Conservation (phyloP, 2,888 invertebrate species). For the Rhyacophila evoluta region DNA sequence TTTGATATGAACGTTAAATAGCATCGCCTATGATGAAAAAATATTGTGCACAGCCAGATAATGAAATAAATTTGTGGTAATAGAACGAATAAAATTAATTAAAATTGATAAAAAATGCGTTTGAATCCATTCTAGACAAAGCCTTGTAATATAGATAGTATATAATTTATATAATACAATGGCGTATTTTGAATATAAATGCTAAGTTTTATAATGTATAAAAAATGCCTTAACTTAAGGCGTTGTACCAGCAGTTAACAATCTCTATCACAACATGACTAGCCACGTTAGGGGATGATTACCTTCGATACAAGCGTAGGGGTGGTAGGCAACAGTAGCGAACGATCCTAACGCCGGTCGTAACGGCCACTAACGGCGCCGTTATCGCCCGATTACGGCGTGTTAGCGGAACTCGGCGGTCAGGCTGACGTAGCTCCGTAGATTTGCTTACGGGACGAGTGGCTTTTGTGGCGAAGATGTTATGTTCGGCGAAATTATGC, state of each 20-base stretch:
- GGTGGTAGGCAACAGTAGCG: background rate
- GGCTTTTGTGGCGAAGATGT: constrained; percentile 34
- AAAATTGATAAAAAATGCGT: too few species aligned
- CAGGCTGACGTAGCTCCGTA: constrained; percentile 30
- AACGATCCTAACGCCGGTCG: constrained; percentile 32
- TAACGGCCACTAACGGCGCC: constrained; percentile 43
- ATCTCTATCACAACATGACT: background rate
- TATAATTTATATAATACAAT: too few species aligned
- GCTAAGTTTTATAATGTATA: too few species aligned
- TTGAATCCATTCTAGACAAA: too few species aligned
- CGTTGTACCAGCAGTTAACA: background rate
- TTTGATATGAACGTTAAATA: too few species aligned
- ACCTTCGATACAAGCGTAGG: constrained; percentile 7
- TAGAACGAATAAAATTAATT: too few species aligned
- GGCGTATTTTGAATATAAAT: too few species aligned
- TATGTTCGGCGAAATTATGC: constrained; percentile 8
- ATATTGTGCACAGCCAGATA: too few species aligned
- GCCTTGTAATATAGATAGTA: too few species aligned
- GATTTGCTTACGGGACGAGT: constrained; percentile 23
- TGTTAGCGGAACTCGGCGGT: constrained; percentile 47
- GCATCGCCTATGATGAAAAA: too few species aligned
- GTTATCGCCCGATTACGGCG: constrained; percentile 41
- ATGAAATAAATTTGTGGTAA: too few species aligned
- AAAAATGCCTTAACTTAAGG: too few species aligned
- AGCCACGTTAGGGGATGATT: background rate